Evolutionary conservation across 2,888 invertebrate genomes (phyloP).

Genomic region (Coenonympha glycerion): DNA sequence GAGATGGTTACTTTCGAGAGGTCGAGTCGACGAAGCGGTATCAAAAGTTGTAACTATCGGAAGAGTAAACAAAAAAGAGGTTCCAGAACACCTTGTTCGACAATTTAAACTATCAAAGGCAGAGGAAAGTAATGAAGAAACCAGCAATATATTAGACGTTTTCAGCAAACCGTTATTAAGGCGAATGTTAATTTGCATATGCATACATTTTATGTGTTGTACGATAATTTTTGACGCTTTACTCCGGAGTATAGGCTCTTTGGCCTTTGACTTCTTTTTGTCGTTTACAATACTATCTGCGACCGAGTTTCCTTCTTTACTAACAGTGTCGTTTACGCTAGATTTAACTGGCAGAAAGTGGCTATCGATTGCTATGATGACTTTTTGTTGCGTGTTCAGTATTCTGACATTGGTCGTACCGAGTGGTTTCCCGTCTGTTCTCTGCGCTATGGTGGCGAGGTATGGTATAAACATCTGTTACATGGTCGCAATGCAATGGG

Average conservation of each 20-base stretch:
- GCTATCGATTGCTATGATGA: slow-evolving; percentile 35
- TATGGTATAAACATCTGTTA: slow-evolving; percentile 50
- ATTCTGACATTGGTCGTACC: slow-evolving; percentile 43
- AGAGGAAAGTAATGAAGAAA: slow-evolving; percentile 26
- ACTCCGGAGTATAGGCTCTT: slow-evolving; percentile 47
- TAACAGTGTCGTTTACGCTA: slow-evolving; percentile 45
- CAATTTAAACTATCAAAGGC: slow-evolving; percentile 37
- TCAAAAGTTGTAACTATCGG: slow-evolving; percentile 43
- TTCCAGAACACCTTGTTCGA: slow-evolving; percentile 41
- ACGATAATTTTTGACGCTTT: slow-evolving; percentile 49
- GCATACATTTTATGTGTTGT: slow-evolving; percentile 44
- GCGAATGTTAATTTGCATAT: slow-evolving; percentile 42
- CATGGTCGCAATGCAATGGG: slow-evolving; percentile 49
- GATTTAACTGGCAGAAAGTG: slow-evolving; percentile 51
- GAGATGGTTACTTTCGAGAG: slow-evolving; percentile 54
- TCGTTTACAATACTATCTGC: slow-evolving; percentile 54
- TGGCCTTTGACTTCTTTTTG: slow-evolving; percentile 53
- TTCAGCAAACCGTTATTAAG: slow-evolving; percentile 43
- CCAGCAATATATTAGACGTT: slow-evolving; percentile 37
- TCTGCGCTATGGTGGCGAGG: slow-evolving; percentile 49
- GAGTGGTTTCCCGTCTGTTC: slow-evolving; percentile 44
- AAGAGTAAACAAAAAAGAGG: slow-evolving; percentile 43
- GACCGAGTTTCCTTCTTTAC: slow-evolving; percentile 55
- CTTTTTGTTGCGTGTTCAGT: slow-evolving; percentile 37
- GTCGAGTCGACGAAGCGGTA: slow-evolving; percentile 47